Evolutionary conservation across 2,113 vertebrate genomes (phyloP), one percentile per base, ranked within the genome.

Genomic region (Eptatretus burgeri): DNA sequence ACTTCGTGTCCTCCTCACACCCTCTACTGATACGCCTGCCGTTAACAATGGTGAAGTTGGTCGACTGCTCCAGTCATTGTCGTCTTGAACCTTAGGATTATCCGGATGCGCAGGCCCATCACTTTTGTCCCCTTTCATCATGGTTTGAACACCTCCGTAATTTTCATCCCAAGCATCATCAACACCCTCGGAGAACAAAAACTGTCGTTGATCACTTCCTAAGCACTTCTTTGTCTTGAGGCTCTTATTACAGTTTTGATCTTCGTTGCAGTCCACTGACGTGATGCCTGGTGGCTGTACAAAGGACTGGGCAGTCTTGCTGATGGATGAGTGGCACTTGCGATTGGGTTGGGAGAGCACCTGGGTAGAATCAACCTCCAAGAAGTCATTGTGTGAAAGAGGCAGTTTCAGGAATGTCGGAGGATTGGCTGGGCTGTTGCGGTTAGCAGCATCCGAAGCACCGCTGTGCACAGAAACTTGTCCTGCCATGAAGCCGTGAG

Each of bases 361-460:
- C 71, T 86, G 82, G 64, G 82, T 82, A 8, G 84, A 76, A 13
- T 94, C 87, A 0, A 81, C 77, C 1, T 85, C 86, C 27, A 94
- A 71, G 7, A 93, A 78, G 65, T 94, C 87, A 52, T 96, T 98
- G 70, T 87, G 85, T 1, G 91, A 95, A 10, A 85, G 84, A 51
- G 84, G 83, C 56, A 98, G 82, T 69, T 79, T 82, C 5, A 95
- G 83, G 11, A 81, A 89, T 66, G 79, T 87, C 0, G 91, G 89
- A 0, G 91, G 89, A 2, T 76, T 78, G 68, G 80, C 69, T 0
- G 74, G 67, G 63, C 69, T 71, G 52, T 77, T 77, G 65, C 81
- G 80, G 71, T 83, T 85, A 64, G 75, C 74, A 51, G 82, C 67
- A n/a, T 93, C 87, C 56, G n/a, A 19, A n/a, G 56, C n/a, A 19